These are phyloP conservation scores for Danio jaintianensis DNA, from an alignment of 2,797 vertebrate genomes.

Conservation along the genomic window DNA sequence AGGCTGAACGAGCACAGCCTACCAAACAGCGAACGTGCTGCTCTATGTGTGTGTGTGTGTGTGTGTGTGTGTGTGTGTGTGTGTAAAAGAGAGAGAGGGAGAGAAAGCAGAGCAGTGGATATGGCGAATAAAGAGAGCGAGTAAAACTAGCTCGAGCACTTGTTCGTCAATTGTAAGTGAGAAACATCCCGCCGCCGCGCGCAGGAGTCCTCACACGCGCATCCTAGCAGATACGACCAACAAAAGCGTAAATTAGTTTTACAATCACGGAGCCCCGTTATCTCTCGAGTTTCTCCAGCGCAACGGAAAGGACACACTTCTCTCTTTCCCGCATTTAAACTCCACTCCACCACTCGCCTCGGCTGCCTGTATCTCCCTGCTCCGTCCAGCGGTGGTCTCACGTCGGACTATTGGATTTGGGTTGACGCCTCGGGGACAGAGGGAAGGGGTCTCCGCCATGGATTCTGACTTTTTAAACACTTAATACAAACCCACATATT, in stretches of 20 bases:
- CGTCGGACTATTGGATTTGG: slow-evolving; percentile 65
- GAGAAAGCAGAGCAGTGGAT: slow-evolving; percentile 53
- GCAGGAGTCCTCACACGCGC: slow-evolving; percentile 21
- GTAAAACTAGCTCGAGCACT: slow-evolving; percentile 55
- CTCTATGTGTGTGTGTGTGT: slow-evolving; percentile 1
- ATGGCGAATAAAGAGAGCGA: slow-evolving; percentile 53
- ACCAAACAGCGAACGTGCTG: slow-evolving; percentile 70
- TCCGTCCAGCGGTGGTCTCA: slow-evolving; percentile 47
- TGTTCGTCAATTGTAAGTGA: slow-evolving; percentile 52
- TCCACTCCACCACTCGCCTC: slow-evolving; percentile 1
- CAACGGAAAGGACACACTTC: background rate
- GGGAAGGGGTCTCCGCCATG: slow-evolving; percentile 64
- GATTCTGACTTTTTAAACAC: slow-evolving; percentile 72
- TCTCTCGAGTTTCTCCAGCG: slow-evolving; percentile 6
- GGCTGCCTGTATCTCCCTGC: slow-evolving; percentile 15
- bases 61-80: slow-evolving; percentile 4
- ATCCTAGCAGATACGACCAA: background rate
- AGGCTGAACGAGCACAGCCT: slow-evolving; percentile 77
- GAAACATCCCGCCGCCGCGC: slow-evolving; percentile 33
- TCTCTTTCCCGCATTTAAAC: slow-evolving; percentile 41
- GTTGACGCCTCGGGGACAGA: slow-evolving; percentile 59
- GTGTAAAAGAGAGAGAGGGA: slow-evolving; percentile 42
- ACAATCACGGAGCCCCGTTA: slow-evolving; percentile 14
- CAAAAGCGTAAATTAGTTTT: slow-evolving; percentile 21
- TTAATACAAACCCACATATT: slow-evolving; percentile 41